Percentiles rank a stretch among this genome's conserved stretches.
These are phyloP conservation scores for Alsophila aescularia DNA, from an alignment of 2,888 invertebrate species.

Conservation along the genomic window DNA sequence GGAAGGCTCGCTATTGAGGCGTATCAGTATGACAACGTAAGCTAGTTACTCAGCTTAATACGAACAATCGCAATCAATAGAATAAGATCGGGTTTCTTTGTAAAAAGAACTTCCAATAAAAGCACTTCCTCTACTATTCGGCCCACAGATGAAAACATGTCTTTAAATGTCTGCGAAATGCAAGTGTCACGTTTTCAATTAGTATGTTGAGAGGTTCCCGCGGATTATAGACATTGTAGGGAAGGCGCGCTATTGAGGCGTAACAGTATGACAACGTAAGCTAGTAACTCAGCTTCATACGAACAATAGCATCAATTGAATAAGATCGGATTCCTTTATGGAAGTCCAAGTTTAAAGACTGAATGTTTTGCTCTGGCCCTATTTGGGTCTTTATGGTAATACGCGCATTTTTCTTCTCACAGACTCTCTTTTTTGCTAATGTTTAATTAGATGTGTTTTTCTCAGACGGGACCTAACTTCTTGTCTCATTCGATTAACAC, in stretches of 20 bases:
- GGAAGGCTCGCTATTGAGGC: conserved; percentile 16
- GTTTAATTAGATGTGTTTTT: too few relatives aligned
- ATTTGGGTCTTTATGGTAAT: too few relatives aligned
- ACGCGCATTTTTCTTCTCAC: too few relatives aligned
- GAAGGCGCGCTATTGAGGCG: conserved; percentile 8
- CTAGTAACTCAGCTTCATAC: neutral
- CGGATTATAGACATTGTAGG: conserved; percentile 58
- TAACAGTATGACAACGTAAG: neutral
- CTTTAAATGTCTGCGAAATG: conserved; percentile 47
- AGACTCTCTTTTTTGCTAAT: too few relatives aligned
- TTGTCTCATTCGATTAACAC: too few relatives aligned
- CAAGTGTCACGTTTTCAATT: conserved; percentile 78
- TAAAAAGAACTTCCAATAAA: neutral
- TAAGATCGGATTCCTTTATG: too few relatives aligned
- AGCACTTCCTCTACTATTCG: conserved; percentile 6
- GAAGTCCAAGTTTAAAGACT: too few relatives aligned
- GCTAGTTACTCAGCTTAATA: neutral
- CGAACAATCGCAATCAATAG: too few relatives aligned
- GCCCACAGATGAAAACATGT: conserved; percentile 41
- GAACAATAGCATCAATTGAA: too few relatives aligned
- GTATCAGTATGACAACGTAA: neutral
- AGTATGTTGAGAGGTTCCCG: conserved; percentile 61
- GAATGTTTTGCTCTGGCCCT: too few relatives aligned
- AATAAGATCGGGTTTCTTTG: too few relatives aligned
- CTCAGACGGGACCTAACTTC: too few relatives aligned